Evolutionary conservation across 2,797 vertebrate species (phyloP), one percentile per base, ranked within the genome.

Genomic region (Argya squamiceps): DNA sequence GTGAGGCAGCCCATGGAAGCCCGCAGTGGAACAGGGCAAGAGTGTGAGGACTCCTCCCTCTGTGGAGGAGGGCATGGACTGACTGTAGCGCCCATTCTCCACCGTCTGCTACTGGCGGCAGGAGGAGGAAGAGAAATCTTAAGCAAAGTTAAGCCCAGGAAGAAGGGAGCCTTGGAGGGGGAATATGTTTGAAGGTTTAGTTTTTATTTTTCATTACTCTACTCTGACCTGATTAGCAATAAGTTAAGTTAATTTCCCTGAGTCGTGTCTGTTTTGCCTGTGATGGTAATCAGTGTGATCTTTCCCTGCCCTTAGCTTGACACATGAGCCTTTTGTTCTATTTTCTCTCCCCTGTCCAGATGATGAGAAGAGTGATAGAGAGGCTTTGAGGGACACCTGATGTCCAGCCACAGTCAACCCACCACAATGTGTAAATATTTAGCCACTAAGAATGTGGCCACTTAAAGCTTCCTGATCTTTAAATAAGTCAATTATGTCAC

Each of bases 41-140:
- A 46, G 18, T 39, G 60, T 50, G n/a, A 50, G 46, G 41, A 55
- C 22, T 53, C 19, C 20, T 75, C 9, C 4, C 16, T 44, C 30
- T 46, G 4, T 60, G 39, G 63, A 53, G 39, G 44, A 76, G 44
- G 58, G 34, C 2, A 1, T 60, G 26, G 32, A 36, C 19, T 44
- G 43, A 56, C 26, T 17, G 11, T 36, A 81, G 22, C 6, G 11
- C 12, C 18, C 10, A 18, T 75, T 30, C 39, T 70, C 19, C 17
- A 36, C 14, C 14, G 17, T 32, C 44, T 0, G 0, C 43, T 16
- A 7, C 6, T 16, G 39, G 11, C 21, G 39, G 11, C 21, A 78
- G 23, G n/a, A 44, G 21, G 17, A 65, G 30, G 26, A 46, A 60
- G 52, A 60, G 23, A 34, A 62, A 30, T 23, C 8, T 2, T 29